These are phyloP conservation scores for Drosophila anomalipes DNA, from an alignment of 2,888 invertebrate species.

Conservation along the genomic window DNA sequence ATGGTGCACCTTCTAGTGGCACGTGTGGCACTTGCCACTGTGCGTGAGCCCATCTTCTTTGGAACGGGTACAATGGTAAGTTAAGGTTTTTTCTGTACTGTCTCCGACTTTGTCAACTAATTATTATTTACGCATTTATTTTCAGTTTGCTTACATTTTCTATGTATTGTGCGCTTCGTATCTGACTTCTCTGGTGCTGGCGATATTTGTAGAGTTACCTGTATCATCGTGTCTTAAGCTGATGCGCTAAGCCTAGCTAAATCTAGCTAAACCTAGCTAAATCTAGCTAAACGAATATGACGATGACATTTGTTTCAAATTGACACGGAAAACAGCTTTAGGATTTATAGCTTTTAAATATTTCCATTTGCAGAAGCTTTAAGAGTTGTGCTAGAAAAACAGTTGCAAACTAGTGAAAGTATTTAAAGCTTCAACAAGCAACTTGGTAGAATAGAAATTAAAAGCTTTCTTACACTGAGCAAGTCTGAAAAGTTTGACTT, in stretches of 20 bases:
- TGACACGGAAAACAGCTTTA: not conserved
- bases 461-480: not conserved
- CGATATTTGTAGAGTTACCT: slow-evolving; percentile 78
- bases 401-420: not conserved
- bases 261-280: slow-evolving; percentile 14
- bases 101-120: not conserved
- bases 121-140: slow-evolving; percentile 2
- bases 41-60: slow-evolving; percentile 79
- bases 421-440: not conserved
- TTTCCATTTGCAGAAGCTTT: not conserved
- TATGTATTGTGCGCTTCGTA: slow-evolving; percentile 76
- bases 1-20: slow-evolving; percentile 77
- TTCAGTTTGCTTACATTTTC: slow-evolving; percentile 77
- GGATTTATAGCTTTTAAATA: not conserved
- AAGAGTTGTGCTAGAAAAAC: not conserved
- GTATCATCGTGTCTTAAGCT: slow-evolving; percentile 79
- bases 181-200: slow-evolving; percentile 74
- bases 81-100: too few species aligned
- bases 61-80: slow-evolving; percentile 81
- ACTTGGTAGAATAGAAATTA: not conserved
- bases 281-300: not conserved
- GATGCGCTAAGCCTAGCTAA: slow-evolving; percentile 62
- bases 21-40: slow-evolving; percentile 71
- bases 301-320: slow-evolving; percentile 15
- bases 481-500: not conserved